Conservation (phyloP, 2,888 invertebrate genomes). For the Altica lythri region DNA sequence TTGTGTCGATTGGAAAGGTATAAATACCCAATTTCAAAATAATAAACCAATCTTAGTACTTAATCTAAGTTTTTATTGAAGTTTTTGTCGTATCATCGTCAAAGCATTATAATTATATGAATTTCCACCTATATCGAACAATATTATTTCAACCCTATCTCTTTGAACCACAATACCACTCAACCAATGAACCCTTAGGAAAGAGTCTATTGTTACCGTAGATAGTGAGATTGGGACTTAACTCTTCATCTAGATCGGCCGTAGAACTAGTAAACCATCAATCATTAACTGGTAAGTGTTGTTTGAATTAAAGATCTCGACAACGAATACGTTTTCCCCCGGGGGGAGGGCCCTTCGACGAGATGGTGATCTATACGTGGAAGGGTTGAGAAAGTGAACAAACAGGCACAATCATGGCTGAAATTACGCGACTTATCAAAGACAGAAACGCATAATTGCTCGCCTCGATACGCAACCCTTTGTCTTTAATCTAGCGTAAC, state of each 20-base stretch:
- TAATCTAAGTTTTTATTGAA: no score
- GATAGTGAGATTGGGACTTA: slow-evolving; percentile 47
- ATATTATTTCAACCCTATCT: slow-evolving; percentile 9
- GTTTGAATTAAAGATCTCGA: slow-evolving; percentile 44
- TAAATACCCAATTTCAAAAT: no score
- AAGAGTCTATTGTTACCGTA: slow-evolving; percentile 45
- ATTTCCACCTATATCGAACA: no score
- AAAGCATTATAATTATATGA: no score
- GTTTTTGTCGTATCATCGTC: no score
- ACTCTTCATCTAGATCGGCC: slow-evolving; percentile 37
- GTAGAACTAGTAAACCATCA: slow-evolving; percentile 41
- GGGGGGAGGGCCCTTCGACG: slow-evolving; percentile 19
- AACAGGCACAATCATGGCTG: slow-evolving; percentile 24
- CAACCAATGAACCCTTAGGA: slow-evolving; percentile 43
- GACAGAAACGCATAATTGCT: slow-evolving; percentile 41
- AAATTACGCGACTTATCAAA: slow-evolving; percentile 31
- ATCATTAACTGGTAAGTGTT: slow-evolving; percentile 48
- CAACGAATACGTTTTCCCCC: slow-evolving; percentile 41
- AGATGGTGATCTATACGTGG: not conserved
- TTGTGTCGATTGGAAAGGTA: no score
- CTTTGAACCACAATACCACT: slow-evolving; percentile 35
- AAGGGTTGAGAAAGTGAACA: not conserved
- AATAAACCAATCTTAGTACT: no score
- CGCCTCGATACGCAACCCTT: slow-evolving; percentile 37
- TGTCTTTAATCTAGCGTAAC: slow-evolving; percentile 26